These are phyloP conservation scores for Phyllotreta striolata DNA, from an alignment of 2,888 invertebrate genomes.

Conservation along the genomic window DNA sequence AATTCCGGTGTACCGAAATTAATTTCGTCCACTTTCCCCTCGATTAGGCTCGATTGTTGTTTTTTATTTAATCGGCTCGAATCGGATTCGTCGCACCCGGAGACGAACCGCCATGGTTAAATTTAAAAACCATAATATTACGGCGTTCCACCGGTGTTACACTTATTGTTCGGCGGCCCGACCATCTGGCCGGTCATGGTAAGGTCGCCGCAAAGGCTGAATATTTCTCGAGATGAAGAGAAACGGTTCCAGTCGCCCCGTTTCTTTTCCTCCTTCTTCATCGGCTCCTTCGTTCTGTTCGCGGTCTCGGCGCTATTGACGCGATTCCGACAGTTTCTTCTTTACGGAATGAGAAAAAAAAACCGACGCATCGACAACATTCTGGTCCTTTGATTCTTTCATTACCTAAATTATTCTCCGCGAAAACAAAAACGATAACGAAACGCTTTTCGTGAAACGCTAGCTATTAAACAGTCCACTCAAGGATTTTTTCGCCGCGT, in stretches of 20 bases:
- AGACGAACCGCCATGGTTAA: slow-evolving; percentile 42
- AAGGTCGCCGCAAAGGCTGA: slow-evolving; percentile 41
- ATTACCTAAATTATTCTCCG: no score
- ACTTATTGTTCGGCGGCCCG: slow-evolving; percentile 43
- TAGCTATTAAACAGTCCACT: not conserved
- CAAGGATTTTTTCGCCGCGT: not conserved
- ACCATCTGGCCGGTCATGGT: slow-evolving; percentile 41
- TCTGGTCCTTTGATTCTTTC: no score
- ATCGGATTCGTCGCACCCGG: slow-evolving; percentile 20
- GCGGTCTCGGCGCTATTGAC: slow-evolving; percentile 27
- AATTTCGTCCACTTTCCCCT: not conserved
- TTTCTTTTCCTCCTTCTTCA: no score
- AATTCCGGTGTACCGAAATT: no score
- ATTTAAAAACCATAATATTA: slow-evolving; percentile 45
- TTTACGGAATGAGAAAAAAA: not conserved
- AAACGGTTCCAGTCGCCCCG: slow-evolving; percentile 33
- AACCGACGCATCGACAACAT: no score
- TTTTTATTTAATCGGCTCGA: slow-evolving; percentile 10
- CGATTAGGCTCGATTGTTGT: not conserved
- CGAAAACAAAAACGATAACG: no score
- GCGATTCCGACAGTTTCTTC: not conserved
- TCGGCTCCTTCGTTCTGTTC: slow-evolving; percentile 28
- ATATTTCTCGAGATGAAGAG: slow-evolving; percentile 36
- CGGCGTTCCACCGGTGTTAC: slow-evolving; percentile 45
- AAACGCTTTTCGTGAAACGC: not conserved